phyloP scores from a whole-genome alignment of 2,113 vertebrate genomes.

The Trogon surrucura region DNA sequence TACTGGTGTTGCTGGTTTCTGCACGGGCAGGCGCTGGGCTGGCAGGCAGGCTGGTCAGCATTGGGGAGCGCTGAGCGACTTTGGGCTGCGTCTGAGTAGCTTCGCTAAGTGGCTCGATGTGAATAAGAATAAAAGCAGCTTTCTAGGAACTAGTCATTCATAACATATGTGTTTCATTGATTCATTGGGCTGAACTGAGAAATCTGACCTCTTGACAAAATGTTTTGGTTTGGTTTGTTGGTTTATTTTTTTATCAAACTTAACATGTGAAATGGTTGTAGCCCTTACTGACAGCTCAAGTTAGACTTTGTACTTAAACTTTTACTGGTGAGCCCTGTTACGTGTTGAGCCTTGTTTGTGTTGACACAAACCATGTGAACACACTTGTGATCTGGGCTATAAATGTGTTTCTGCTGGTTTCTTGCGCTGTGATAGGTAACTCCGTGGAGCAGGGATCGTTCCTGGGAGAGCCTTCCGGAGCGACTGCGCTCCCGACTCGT shows the following conservation, averaged over 20 bases:
- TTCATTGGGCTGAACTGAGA: neutral
- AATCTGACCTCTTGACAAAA: neutral
- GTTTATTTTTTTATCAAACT: neutral
- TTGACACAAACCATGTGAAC: neutral
- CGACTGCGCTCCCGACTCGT: rapidly evolving
- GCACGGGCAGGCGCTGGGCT: neutral
- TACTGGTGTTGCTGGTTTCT: neutral
- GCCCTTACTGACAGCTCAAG: neutral
- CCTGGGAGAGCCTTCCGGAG: neutral
- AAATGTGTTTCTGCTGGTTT: neutral
- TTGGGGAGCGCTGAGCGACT: neutral
- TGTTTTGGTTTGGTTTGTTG: neutral
- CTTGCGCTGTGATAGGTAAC: neutral
- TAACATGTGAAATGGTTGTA: neutral
- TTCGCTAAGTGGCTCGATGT: neutral
- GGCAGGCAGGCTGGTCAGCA: neutral
- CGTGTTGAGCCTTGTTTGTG: constrained; percentile 1
- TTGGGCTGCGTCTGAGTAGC: neutral
- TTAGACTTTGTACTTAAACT: constrained; percentile 49
- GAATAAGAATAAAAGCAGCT: neutral
- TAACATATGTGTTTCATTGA: neutral
- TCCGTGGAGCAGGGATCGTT: neutral
- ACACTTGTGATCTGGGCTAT: neutral
- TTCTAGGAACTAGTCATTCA: neutral
- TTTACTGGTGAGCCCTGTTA: neutral